Base-by-base conservation (phyloP, 1,140 invertebrate genomes). In the Mactra quadrangularis region DNA sequence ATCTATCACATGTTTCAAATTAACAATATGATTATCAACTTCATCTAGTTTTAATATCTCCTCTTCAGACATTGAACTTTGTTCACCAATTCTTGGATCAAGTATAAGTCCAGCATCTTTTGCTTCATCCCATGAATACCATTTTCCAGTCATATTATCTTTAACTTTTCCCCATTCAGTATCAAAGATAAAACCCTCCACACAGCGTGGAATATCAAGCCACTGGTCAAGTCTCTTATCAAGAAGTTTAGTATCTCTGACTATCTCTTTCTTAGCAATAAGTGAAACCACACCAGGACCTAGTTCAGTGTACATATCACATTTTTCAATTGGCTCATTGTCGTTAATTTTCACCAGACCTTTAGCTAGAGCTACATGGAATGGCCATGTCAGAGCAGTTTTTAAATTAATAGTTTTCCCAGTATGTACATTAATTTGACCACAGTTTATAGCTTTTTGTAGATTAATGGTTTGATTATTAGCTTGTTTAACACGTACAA, bases 401-500 rank as follows among this genome's bases (percentile, higher is more conserved):
- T 95, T 93, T 0, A 97, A 96, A 94, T 88, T 86, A 6, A 95
- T 94, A 4, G 96, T 95, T 88, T 95, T 96, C 27, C 97, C 97
- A 88, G 94, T 95, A 85, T 96, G 95, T 0, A 97, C 95, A 93
- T 98, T 96, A 53, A 91, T 84, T 38, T 89, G 85, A 29, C 90
- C 90, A 72, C 84, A 86, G n/a, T 87, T 77, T 52, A 90, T 71
- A 22, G 89, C 87, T 47, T 91, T 85, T 33, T 83, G 83, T 19
- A 91, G 72, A 52, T 68, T 85, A 0, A 90, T 76, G 11, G 62
- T 79, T 31, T 95, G 95, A 38, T 95, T 96, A 79, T 94, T 94
- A 0, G 95, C 96, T 89, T 97, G 94, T 66, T 94, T 95, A 86
- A 97, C 96, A 1, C 95, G 95, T 50, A 94, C 94, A 52, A 95